Percentiles rank a stretch among this genome's conserved stretches.
Evolutionary conservation across 2,888 invertebrate species (phyloP).

Genomic region (Drosophila ustulata): DNA sequence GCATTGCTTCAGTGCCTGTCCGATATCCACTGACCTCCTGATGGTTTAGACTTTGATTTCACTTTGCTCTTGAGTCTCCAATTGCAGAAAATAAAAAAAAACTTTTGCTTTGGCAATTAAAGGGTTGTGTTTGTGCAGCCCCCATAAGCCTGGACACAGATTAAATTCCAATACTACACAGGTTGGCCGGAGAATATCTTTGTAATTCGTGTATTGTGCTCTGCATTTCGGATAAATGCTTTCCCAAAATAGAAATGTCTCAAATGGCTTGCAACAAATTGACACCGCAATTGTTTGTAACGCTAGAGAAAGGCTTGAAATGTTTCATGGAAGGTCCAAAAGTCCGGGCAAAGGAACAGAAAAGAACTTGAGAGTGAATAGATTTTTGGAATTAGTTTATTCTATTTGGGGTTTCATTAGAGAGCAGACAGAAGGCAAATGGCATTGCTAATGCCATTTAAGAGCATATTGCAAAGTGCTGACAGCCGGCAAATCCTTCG

Average conservation of each 20-base stretch:
- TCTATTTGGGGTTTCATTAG: slow-evolving; percentile 5
- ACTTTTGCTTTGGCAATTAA: slow-evolving; percentile 14
- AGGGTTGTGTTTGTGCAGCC: slow-evolving; percentile 11
- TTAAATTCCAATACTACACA: background rate
- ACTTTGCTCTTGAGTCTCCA: slow-evolving; percentile 6
- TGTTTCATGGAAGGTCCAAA: background rate
- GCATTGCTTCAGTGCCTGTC: background rate
- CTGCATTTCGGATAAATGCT: background rate
- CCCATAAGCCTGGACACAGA: slow-evolving; percentile 6
- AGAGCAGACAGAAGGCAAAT: background rate
- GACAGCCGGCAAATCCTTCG: slow-evolving; percentile 19
- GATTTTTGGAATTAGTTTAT: background rate
- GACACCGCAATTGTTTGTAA: background rate
- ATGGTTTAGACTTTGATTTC: background rate
- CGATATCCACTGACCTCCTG: slow-evolving; percentile 1
- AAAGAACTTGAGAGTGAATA: background rate
- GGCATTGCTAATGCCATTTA: slow-evolving; percentile 3
- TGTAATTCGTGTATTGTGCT: background rate
- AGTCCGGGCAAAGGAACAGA: background rate
- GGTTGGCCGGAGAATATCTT: background rate
- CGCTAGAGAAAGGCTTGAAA: background rate
- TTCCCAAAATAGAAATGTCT: background rate
- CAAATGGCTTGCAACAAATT: slow-evolving; percentile 11
- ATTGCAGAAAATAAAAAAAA: background rate
- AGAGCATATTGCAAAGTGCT: slow-evolving; percentile 15